phyloP scores from a whole-genome alignment of 1,140 invertebrate species.

The Diabrotica virgifera region DNA sequence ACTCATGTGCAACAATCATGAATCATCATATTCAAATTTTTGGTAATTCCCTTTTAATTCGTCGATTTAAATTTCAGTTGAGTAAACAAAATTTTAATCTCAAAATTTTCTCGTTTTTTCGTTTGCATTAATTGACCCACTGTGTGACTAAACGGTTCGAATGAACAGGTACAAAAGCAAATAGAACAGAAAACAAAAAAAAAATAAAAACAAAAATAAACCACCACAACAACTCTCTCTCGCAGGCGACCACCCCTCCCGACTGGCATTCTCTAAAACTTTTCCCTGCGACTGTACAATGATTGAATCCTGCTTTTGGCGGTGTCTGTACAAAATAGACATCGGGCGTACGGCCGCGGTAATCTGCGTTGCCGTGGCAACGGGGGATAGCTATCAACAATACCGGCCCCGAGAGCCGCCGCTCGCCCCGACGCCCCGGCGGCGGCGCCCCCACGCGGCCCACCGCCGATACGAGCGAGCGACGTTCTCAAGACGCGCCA shows the following conservation, averaged over 20 bases:
- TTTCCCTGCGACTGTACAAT: constrained; percentile 42
- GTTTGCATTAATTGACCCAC: neutral
- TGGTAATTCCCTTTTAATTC: too few species aligned
- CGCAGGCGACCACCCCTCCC: neutral
- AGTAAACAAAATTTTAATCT: too few species aligned
- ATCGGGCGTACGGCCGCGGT: constrained; percentile 49
- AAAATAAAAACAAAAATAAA: neutral
- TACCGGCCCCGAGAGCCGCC: constrained; percentile 41
- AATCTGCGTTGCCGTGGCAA: constrained; percentile 49
- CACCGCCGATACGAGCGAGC: constrained; percentile 5
- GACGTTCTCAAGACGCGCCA: constrained; percentile 16
- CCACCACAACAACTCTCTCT: neutral
- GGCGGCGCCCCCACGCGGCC: constrained; percentile 5
- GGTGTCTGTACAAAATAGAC: constrained; percentile 48
- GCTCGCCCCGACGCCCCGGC: neutral
- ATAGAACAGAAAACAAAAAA: neutral
- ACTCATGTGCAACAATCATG: too few species aligned
- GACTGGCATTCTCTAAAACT: constrained; percentile 10
- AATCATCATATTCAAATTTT: too few species aligned
- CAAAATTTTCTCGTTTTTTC: too few species aligned
- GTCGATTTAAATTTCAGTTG: too few species aligned
- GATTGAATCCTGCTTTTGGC: constrained; percentile 45
- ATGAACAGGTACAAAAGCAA: neutral
- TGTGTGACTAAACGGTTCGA: neutral
- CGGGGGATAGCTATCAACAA: constrained; percentile 51